Evolutionary conservation across 1,140 invertebrate species (phyloP), one percentile per base, ranked within the genome.

Genomic region (Drosophila busckii): DNA sequence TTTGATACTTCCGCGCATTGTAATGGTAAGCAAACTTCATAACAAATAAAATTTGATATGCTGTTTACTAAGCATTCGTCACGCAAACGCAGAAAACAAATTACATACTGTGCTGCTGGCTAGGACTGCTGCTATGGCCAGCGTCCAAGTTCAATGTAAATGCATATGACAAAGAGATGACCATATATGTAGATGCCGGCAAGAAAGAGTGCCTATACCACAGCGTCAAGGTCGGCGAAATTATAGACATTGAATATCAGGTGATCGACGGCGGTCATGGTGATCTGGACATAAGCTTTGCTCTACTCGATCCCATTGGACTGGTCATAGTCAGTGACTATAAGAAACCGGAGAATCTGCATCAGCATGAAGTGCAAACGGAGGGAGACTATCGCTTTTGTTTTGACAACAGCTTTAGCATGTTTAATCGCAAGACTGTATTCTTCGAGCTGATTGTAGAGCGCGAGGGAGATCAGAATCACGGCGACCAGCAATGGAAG

Each of bases 361-460:
- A 94, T 76, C 89, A 91, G 67, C 89, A 88, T 34, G 88, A 90
- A 44, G 88, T 87, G 2, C 87, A 84, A 3, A 86, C 90, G 49
- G 88, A 90, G 28, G 94, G 94, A 2, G 93, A 94, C 67, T 94
- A 93, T 83, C 90, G 91, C 55, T 91, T 96, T 64, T 96, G 95
- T 75, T 95, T 95, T 76, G 94, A 96, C 76, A 96, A 96, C 75
- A 91, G 89, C 2, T 94, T 94, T 76, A 95, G 93, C 70, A 90
- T 91, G 6, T 94, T 94, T 82, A 93, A 92, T 61, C 88, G 89
- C 5, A 96, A 96, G 87, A 92, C 93, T 13, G 92, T 96, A 0
- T 96, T 94, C 82, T 95, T 96, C 83, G 94, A 95, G 80, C 73
- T 96, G 2, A 89, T 92, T 52, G 89, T 94, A 19, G 92, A 94